These are phyloP conservation scores for Eupeodes luniger DNA, from an alignment of 2,888 invertebrate species.

Conservation along the genomic window DNA sequence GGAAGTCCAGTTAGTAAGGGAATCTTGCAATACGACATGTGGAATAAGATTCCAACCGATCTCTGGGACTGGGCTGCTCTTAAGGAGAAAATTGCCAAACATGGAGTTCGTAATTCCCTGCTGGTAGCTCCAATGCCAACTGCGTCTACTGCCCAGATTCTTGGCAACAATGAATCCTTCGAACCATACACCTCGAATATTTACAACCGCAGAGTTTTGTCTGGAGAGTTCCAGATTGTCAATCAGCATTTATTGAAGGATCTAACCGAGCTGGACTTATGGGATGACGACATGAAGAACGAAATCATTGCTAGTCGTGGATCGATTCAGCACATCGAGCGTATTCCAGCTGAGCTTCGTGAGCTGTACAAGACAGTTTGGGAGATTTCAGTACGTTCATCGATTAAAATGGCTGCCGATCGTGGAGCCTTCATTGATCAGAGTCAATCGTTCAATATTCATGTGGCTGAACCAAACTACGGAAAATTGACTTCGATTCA, in stretches of 20 bases:
- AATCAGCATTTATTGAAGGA: conserved; percentile 98
- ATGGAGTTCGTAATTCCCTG: conserved; percentile 97
- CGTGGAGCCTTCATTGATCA: conserved; percentile 99
- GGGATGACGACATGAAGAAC: conserved; percentile 98
- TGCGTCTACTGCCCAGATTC: conserved; percentile 99
- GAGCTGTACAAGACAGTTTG: conserved; percentile 97
- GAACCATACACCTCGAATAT: conserved; percentile 99
- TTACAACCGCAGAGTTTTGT: conserved; percentile 95
- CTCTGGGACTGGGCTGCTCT: conserved; percentile 95
- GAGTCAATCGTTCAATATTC: conserved; percentile 98
- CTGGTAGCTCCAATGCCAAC: conserved; percentile 99
- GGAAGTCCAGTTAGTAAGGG: conserved; percentile 98
- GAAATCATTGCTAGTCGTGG: conserved; percentile 95
- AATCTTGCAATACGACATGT: conserved; percentile 98
- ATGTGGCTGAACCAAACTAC: conserved; percentile 97
- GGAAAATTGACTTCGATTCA: conserved; percentile 98
- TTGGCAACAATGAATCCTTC: conserved; percentile 99
- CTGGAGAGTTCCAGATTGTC: conserved; percentile 98
- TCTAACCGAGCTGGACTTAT: conserved; percentile 94
- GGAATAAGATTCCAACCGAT: conserved; percentile 93
- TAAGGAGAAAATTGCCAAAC: conserved; percentile 92
- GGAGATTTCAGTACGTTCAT: conserved; percentile 97
- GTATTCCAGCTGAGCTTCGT: conserved; percentile 93
- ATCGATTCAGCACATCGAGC: conserved; percentile 94
- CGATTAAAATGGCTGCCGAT: conserved; percentile 98